Base-by-base conservation (phyloP, 2,888 invertebrate genomes). In the Athetis lepigone region DNA sequence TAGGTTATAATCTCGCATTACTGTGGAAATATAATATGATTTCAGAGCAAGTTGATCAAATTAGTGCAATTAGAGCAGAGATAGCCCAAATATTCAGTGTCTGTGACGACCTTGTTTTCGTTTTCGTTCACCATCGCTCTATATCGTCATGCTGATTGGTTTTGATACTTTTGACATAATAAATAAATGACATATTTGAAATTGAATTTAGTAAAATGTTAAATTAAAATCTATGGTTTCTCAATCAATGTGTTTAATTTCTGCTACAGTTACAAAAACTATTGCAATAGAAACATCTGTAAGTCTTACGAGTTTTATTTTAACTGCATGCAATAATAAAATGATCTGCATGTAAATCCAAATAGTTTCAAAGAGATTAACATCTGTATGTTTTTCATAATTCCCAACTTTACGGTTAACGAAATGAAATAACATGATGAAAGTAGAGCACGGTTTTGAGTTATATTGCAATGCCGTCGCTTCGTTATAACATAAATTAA, bases 41-140 rank as follows among this genome's bases (percentile, higher is more conserved):
- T 66, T 49, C 33, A 56, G 72, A 65, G 66, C 65, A 75, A 61
- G 57, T 79, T 63, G 74, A 75, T 77, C 69, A 71, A 71, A 78
- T 82, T 79, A 82, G 72, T 82, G 82, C 82, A 85, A 86, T 83
- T 68, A 84, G 76, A 83, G 74, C 65, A 78, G 67, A 70, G 79
- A 85, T 86, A 90, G 83, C 86, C 91, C 85, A 90, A 92, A 94
- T 93, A 90, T 84, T 82, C 88, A 90, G 74, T 70, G 82, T 84
- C 89, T 92, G 92, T 92, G 88, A 81, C 92, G 93, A 88, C 94
- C 93, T 94, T 93, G 93, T 89, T 92, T 93, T 93, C 92, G 80
- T 87, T 94, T 94, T 94, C 92, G 85, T 92, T 93, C 79, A 73
- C 74, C 80, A 82, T 81, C 75, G 62, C 68, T 80, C 72, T 78